Conservation (phyloP, 1,140 invertebrate genomes). For the Potamilus streckersoni region DNA sequence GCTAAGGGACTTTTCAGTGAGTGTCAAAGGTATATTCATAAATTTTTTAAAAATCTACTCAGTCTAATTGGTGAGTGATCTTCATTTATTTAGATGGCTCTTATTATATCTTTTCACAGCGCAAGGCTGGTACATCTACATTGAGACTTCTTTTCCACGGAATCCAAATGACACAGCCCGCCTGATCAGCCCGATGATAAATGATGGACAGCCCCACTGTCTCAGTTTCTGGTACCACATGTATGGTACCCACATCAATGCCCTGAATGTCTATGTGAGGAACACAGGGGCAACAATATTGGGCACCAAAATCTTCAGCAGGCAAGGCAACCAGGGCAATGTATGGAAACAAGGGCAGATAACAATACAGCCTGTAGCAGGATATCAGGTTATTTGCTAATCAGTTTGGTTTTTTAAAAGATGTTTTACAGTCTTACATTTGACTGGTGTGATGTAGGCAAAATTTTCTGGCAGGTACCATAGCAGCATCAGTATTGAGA, state of each 20-base stretch:
- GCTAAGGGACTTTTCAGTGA: too few species aligned
- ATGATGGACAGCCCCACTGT: constrained; percentile 40
- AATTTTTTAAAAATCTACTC: neutral
- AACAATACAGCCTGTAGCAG: constrained; percentile 26
- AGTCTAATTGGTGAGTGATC: neutral
- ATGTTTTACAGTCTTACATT: neutral
- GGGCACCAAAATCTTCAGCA: constrained; percentile 43
- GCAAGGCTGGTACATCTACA: constrained; percentile 57
- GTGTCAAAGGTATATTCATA: too few species aligned
- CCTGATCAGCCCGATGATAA: constrained; percentile 71
- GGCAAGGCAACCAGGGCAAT: constrained; percentile 51
- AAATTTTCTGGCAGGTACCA: neutral
- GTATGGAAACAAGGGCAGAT: constrained; percentile 50
- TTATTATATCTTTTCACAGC: constrained; percentile 24
- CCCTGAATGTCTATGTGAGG: constrained; percentile 40
- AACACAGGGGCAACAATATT: constrained; percentile 8
- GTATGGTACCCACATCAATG: constrained; percentile 58
- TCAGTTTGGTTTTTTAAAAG: neutral
- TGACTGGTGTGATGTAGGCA: neutral
- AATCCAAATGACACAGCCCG: constrained; percentile 75
- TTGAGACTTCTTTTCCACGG: constrained; percentile 48
- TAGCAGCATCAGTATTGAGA: too few species aligned
- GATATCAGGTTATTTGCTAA: constrained; percentile 17
- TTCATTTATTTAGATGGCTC: neutral
- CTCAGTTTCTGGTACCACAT: constrained; percentile 66